phyloP scores from a whole-genome alignment of 2,888 invertebrate species.

The Erpobdella octoculata region DNA sequence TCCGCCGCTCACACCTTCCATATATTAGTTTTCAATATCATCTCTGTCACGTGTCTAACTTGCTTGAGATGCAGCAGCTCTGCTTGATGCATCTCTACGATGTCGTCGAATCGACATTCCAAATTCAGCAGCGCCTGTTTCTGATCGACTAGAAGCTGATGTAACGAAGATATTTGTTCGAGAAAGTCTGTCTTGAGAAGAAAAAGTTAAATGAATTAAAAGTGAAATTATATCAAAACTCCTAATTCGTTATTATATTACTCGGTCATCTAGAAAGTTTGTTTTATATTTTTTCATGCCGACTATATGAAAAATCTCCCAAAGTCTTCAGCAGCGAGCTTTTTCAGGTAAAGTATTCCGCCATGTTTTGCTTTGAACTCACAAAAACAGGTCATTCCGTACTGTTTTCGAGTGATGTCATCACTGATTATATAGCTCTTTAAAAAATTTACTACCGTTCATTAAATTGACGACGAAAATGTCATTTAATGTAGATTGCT shows the following conservation, averaged over 20 bases:
- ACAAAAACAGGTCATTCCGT: too few relatives aligned
- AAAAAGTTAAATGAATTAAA: neutral
- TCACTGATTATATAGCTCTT: too few relatives aligned
- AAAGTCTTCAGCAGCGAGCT: too few relatives aligned
- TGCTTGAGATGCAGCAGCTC: slow-evolving; percentile 22
- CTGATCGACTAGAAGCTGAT: neutral
- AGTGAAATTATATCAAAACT: neutral
- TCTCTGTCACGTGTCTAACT: neutral
- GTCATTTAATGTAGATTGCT: too few relatives aligned
- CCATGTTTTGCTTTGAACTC: neutral
- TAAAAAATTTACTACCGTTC: too few relatives aligned
- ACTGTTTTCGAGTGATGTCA: neutral
- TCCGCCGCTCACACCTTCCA: too few relatives aligned
- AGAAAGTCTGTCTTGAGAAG: neutral
- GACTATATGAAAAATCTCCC: neutral
- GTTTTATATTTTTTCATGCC: slow-evolving; percentile 1
- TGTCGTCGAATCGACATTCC: slow-evolving; percentile 18
- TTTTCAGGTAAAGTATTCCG: neutral
- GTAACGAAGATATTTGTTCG: neutral
- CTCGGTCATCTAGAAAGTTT: neutral
- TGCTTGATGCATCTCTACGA: slow-evolving; percentile 24
- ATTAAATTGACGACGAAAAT: too few relatives aligned
- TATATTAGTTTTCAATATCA: too few relatives aligned
- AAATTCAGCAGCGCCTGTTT: neutral
- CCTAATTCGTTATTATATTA: neutral